Percentiles rank a stretch among this genome's conserved stretches.
Evolutionary conservation across 1,140 invertebrate genomes (phyloP).

Genomic region (Plodia interpunctella): DNA sequence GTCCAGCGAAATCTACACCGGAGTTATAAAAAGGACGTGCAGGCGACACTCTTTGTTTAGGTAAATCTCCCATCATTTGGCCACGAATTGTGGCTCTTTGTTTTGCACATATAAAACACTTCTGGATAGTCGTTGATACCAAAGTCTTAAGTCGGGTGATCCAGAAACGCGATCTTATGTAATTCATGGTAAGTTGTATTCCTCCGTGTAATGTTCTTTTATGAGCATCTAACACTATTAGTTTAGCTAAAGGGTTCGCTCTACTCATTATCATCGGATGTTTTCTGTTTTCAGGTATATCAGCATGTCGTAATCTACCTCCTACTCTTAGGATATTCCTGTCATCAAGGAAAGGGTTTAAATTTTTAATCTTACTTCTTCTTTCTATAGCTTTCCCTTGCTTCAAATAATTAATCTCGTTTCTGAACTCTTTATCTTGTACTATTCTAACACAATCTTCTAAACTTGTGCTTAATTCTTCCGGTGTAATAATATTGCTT

Average conservation of each 20-base stretch:
- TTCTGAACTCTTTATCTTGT: conserved; percentile 19
- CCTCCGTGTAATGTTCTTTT: conserved; percentile 35
- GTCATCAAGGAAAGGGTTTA: conserved; percentile 49
- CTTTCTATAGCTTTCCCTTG: conserved; percentile 18
- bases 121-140: conserved; percentile 16
- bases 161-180: conserved; percentile 30
- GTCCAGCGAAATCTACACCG: conserved; percentile 57
- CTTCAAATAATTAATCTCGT: conserved; percentile 26
- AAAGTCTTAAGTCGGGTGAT: conserved; percentile 15
- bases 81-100: conserved; percentile 5
- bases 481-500: neutral
- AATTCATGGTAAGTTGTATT: conserved; percentile 28
- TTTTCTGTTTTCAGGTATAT: conserved; percentile 31
- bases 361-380: conserved; percentile 18
- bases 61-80: conserved; percentile 48
- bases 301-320: conserved; percentile 40
- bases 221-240: conserved; percentile 40
- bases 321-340: conserved; percentile 54
- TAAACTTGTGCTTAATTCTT: conserved; percentile 4
- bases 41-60: conserved; percentile 30
- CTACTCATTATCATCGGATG: conserved; percentile 35
- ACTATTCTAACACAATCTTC: neutral
- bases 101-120: conserved; percentile 29
- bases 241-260: conserved; percentile 16
- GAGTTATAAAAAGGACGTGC: conserved; percentile 28